A percentile compares a stretch with the other conserved stretches of the same genome.
phyloP scores from a whole-genome alignment of 2,797 vertebrate species.

The Notamacropus eugenii region DNA sequence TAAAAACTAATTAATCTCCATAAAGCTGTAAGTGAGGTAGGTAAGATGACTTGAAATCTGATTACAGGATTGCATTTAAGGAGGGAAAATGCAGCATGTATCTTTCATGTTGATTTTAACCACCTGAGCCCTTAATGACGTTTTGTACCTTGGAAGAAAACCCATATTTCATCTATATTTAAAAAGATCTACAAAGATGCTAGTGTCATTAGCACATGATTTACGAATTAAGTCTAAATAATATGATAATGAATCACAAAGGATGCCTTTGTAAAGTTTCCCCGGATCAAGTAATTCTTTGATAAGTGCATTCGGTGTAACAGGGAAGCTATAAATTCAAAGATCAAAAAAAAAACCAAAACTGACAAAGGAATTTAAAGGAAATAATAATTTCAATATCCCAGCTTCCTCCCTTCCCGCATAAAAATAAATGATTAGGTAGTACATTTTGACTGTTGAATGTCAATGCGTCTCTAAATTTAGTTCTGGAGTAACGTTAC shows the following conservation, averaged over 20 bases:
- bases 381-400: constrained; percentile 71
- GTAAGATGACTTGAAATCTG: constrained; percentile 96
- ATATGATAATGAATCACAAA: constrained; percentile 60
- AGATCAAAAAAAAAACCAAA: constrained; percentile 59
- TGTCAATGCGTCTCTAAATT: constrained; percentile 56
- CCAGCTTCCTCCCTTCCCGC: neutral
- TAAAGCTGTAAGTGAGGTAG: constrained; percentile 94
- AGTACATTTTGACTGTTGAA: constrained; percentile 61
- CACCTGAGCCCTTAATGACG: constrained; percentile 95
- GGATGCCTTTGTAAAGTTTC: constrained; percentile 75
- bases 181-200: constrained; percentile 78
- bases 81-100: constrained; percentile 88
- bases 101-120: constrained; percentile 97
- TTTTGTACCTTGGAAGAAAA: constrained; percentile 87
- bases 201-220: constrained; percentile 74
- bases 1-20: constrained; percentile 99
- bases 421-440: constrained; percentile 51
- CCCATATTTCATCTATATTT: constrained; percentile 85
- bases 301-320: constrained; percentile 47
- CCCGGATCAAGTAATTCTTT: constrained; percentile 59
- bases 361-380: constrained; percentile 59
- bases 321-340: constrained; percentile 54
- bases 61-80: constrained; percentile 93
- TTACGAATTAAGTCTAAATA: constrained; percentile 73
- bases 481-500: constrained; percentile 65